Conservation (phyloP, 2,888 invertebrate genomes). For the Catocala nupta region DNA sequence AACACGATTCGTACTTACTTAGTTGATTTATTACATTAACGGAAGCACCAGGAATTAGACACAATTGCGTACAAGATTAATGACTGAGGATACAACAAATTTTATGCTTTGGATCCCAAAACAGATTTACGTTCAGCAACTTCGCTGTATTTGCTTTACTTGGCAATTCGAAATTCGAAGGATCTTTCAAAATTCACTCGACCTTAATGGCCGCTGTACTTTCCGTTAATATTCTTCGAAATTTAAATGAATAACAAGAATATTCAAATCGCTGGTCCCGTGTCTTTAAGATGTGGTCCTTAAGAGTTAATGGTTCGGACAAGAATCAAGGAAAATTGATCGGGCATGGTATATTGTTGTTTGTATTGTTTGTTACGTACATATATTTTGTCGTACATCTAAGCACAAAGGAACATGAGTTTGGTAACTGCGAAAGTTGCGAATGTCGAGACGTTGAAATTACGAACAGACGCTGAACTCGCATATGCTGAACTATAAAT, state of each 20-base stretch:
- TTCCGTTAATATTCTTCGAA: conserved; percentile 29
- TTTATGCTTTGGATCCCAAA: conserved; percentile 65
- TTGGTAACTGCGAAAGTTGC: conserved; percentile 18
- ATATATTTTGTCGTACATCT: conserved; percentile 14
- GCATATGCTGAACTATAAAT: conserved; percentile 10
- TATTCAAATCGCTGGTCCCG: conserved; percentile 42
- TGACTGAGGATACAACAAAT: conserved; percentile 70
- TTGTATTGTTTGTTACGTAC: conserved; percentile 14
- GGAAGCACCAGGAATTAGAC: conserved; percentile 75
- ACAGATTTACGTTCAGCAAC: conserved; percentile 58
- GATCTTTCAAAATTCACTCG: conserved; percentile 27
- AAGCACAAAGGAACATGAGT: conserved; percentile 18
- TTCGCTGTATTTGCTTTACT: conserved; percentile 32
- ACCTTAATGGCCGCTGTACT: conserved; percentile 14
- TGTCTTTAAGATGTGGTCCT: conserved; percentile 29
- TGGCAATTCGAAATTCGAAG: conserved; percentile 24
- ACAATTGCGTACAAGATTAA: conserved; percentile 79
- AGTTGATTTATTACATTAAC: conserved; percentile 75
- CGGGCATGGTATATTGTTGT: conserved; percentile 9
- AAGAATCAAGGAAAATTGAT: conserved; percentile 20
- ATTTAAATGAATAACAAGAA: conserved; percentile 46
- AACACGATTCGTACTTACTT: conserved; percentile 56
- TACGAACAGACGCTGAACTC: conserved; percentile 8
- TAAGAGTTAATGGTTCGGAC: conserved; percentile 41
- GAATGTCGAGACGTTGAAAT: conserved; percentile 14